Percentiles rank a stretch among this genome's conserved stretches.
These are phyloP conservation scores for Narcine bancroftii DNA, from an alignment of 2,113 vertebrate species.

Conservation along the genomic window DNA sequence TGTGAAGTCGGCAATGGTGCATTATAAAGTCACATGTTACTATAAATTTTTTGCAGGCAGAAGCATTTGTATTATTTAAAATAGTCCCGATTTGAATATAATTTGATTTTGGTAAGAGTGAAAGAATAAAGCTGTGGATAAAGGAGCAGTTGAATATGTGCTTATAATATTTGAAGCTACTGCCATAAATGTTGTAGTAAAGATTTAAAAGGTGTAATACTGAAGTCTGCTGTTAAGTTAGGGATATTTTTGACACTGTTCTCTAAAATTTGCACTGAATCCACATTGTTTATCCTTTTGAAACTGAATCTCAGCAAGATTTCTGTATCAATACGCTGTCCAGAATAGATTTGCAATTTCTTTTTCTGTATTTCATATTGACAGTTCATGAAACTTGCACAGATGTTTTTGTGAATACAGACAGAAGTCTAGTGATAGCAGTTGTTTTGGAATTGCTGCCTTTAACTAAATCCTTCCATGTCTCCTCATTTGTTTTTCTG, in stretches of 20 bases:
- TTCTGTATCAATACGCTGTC: conserved; percentile 4
- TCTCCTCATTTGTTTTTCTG: conserved; percentile 15
- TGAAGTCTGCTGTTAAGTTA: conserved; percentile 31
- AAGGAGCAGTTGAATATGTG: conserved; percentile 32
- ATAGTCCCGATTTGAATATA: conserved; percentile 26
- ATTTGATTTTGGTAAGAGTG: conserved; percentile 34
- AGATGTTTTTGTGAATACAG: conserved; percentile 35
- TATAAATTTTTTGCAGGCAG: conserved; percentile 24
- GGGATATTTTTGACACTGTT: conserved; percentile 36
- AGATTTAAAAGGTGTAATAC: conserved; percentile 31
- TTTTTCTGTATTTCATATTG: conserved; percentile 32
- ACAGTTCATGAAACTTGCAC: conserved; percentile 29
- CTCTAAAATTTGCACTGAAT: conserved; percentile 36
- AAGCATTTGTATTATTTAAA: conserved; percentile 36
- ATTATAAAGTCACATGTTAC: conserved; percentile 33
- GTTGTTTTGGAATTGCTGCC: conserved; percentile 28
- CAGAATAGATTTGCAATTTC: background rate
- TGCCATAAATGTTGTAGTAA: conserved; percentile 34
- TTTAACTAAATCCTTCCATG: background rate
- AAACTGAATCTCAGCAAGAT: conserved; percentile 20
- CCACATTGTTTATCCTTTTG: conserved; percentile 32
- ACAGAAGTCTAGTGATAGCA: conserved; percentile 24
- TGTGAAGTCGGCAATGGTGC: conserved; percentile 34
- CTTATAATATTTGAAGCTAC: conserved; percentile 36
- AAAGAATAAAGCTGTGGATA: conserved; percentile 28